Evolutionary conservation across 2,113 vertebrate genomes (phyloP).

Genomic region (Aptenodytes patagonicus): DNA sequence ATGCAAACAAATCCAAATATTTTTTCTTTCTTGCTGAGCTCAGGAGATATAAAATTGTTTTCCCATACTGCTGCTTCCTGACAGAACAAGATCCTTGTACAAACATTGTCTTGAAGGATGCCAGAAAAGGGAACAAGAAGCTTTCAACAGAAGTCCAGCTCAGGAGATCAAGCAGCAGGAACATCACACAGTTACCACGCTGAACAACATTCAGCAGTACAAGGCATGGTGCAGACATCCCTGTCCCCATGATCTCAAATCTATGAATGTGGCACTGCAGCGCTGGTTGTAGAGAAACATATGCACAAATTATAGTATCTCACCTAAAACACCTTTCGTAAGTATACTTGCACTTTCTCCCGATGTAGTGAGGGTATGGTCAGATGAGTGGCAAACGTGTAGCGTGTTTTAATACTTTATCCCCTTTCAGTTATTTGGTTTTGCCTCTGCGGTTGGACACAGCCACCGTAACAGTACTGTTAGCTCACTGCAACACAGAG

Average conservation of each 20-base stretch:
- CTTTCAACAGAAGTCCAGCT: not conserved
- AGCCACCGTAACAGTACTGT: not conserved
- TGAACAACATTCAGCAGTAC: not conserved
- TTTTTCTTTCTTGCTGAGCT: slow-evolving; percentile 20
- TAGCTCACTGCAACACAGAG: not conserved
- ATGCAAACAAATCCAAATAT: slow-evolving; percentile 33
- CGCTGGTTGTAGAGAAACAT: not conserved
- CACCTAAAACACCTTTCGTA: not conserved
- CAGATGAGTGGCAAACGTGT: not conserved
- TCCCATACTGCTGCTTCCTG: slow-evolving; percentile 5
- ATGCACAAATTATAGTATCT: not conserved
- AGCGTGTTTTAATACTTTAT: not conserved
- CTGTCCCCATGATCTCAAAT: not conserved
- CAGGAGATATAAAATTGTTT: slow-evolving; percentile 1
- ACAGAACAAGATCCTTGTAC: not conserved
- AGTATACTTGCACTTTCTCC: not conserved
- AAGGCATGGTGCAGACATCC: not conserved
- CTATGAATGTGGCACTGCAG: not conserved
- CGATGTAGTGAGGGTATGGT: not conserved
- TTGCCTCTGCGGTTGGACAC: not conserved
- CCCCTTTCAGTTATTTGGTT: not conserved
- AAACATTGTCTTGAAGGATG: not conserved
- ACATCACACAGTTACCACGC: not conserved
- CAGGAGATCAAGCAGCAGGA: not conserved
- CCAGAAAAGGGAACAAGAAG: not conserved